Evolutionary conservation across 2,888 invertebrate genomes (phyloP).

Genomic region (Ashinkailepas kermadecensis): DNA sequence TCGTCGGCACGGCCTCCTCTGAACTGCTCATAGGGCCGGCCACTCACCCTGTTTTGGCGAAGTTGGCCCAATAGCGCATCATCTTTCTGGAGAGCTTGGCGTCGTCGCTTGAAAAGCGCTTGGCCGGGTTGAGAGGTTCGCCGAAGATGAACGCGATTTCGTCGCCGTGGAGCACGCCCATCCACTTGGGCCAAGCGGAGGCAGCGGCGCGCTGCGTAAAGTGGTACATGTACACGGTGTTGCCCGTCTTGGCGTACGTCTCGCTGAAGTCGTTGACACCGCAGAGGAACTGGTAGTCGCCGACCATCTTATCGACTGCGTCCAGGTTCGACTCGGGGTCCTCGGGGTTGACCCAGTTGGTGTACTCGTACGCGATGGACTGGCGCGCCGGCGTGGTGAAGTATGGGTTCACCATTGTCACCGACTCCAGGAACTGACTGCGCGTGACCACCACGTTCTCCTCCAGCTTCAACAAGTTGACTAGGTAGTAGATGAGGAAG

Average conservation of each 20-base stretch:
- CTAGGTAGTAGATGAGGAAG: slow-evolving; percentile 85
- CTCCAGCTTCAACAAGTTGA: slow-evolving; percentile 72
- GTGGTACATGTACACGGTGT: slow-evolving; percentile 84
- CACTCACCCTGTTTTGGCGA: slow-evolving; percentile 81
- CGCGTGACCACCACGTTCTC: slow-evolving; percentile 73
- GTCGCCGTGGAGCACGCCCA: slow-evolving; percentile 90
- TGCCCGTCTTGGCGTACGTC: slow-evolving; percentile 77
- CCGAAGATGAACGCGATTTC: slow-evolving; percentile 92
- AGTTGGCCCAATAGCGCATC: slow-evolving; percentile 94
- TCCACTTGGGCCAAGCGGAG: slow-evolving; percentile 91
- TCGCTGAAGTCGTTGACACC: slow-evolving; percentile 88
- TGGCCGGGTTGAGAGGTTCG: slow-evolving; percentile 73
- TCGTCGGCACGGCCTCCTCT: too few species aligned
- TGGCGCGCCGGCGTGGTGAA: slow-evolving; percentile 65
- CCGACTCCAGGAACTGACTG: slow-evolving; percentile 68
- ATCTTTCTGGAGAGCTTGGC: slow-evolving; percentile 73
- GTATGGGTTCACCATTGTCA: slow-evolving; percentile 73
- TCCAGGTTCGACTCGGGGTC: slow-evolving; percentile 75
- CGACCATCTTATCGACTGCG: slow-evolving; percentile 83
- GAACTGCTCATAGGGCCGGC: background rate
- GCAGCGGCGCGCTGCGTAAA: slow-evolving; percentile 75
- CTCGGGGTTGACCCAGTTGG: slow-evolving; percentile 80
- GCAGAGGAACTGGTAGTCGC: slow-evolving; percentile 91
- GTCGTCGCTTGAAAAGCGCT: slow-evolving; percentile 73
- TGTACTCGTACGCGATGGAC: slow-evolving; percentile 87